These are phyloP conservation scores for Zoroaster sp. DNA, from an alignment of 53 echinoderm and acorn worm species.

Conservation along the genomic window DNA sequence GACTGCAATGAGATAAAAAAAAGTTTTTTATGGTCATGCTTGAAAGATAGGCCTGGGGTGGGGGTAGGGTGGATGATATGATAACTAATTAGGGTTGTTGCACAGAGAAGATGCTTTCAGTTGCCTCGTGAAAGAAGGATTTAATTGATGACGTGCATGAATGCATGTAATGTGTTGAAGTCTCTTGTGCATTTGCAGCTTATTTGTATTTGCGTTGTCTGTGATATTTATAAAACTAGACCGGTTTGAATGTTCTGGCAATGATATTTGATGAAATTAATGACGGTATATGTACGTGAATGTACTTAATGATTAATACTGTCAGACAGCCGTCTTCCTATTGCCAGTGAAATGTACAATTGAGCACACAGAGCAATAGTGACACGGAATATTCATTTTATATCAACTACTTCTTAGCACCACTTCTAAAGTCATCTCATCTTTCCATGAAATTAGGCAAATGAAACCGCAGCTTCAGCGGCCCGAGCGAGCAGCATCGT, in stretches of 20 bases:
- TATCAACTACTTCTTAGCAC: background rate
- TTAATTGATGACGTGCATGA: background rate
- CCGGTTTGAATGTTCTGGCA: background rate
- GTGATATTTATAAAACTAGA: too few relatives aligned
- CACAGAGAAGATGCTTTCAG: background rate
- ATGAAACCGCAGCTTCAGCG: conserved; percentile 22
- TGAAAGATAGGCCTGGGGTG: background rate
- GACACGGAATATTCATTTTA: conserved; percentile 44
- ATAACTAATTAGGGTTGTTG: background rate
- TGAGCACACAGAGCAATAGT: background rate
- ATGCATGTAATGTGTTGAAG: background rate
- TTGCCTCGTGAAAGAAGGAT: background rate
- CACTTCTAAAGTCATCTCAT: conserved; percentile 2
- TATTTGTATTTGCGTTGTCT: too few relatives aligned
- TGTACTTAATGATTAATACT: background rate
- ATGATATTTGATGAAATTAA: background rate
- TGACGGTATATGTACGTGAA: background rate
- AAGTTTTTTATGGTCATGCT: background rate
- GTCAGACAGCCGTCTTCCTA: background rate
- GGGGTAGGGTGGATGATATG: background rate
- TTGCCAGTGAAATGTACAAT: background rate
- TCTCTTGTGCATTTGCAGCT: too few relatives aligned
- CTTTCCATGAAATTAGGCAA: conserved; percentile 51
- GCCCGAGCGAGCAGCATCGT: background rate
- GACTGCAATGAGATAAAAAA: background rate